These are phyloP conservation scores for Mesoligia furuncula DNA, from an alignment of 2,888 invertebrate species.

Conservation along the genomic window DNA sequence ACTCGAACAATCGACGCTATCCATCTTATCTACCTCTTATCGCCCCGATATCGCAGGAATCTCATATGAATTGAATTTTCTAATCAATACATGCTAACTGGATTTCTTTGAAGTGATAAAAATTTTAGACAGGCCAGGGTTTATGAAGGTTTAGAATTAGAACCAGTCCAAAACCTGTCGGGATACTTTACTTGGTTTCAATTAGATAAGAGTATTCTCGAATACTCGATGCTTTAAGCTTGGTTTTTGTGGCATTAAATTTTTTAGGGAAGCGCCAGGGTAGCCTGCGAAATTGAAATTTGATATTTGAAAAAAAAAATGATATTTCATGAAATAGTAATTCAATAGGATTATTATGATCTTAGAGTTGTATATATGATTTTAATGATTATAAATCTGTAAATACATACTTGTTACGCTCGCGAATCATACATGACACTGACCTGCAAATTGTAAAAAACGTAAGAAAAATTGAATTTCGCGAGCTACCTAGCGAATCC, in stretches of 20 bases:
- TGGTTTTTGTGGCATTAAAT: not conserved
- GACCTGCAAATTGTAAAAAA: no score
- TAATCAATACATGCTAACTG: slow-evolving; percentile 56
- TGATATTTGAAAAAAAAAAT: no score
- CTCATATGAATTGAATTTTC: slow-evolving; percentile 49
- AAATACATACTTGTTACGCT: no score
- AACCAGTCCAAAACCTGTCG: slow-evolving; percentile 34
- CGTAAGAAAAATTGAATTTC: no score
- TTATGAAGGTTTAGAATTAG: slow-evolving; percentile 38
- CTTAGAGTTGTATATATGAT: no score
- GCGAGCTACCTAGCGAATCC: no score
- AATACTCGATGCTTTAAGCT: not conserved
- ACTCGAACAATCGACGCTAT: slow-evolving; percentile 67
- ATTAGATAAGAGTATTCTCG: slow-evolving; percentile 20
- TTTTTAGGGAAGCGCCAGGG: not conserved
- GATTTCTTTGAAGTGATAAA: slow-evolving; percentile 35
- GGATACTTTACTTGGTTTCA: slow-evolving; percentile 19
- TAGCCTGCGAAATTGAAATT: no score
- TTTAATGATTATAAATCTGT: no score
- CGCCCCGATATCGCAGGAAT: slow-evolving; percentile 66
- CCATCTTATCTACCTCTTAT: slow-evolving; percentile 70
- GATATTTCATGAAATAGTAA: no score
- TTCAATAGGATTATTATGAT: no score
- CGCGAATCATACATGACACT: no score
- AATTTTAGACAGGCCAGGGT: slow-evolving; percentile 37